Conservation (phyloP, 1,140 invertebrate genomes). For the Dryas iulia region DNA sequence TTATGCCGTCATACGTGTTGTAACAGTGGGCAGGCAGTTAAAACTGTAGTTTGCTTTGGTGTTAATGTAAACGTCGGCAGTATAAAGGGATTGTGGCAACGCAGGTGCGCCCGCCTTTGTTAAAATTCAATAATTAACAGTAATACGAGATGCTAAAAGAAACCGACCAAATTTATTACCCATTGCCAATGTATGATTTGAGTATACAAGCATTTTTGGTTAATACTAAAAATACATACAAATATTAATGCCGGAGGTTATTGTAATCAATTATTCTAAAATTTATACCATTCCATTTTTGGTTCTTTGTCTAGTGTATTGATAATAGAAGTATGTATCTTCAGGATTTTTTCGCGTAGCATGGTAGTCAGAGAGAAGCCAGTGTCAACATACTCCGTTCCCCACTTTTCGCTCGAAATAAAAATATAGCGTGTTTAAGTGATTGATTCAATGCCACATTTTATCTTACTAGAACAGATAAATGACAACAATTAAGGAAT, state of each 20-base stretch:
- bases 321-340: too few species aligned
- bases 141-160: constrained; percentile 63
- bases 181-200: constrained; percentile 47
- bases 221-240: background rate
- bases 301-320: too few species aligned
- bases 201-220: background rate
- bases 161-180: constrained; percentile 53
- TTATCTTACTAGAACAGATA: too few species aligned
- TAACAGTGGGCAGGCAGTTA: constrained; percentile 37
- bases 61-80: constrained; percentile 45
- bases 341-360: too few species aligned
- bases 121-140: constrained; percentile 62
- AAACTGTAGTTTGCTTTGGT: constrained; percentile 36
- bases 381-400: too few species aligned
- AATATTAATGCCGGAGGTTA: background rate
- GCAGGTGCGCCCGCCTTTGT: constrained; percentile 54
- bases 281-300: background rate
- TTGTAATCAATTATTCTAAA: background rate
- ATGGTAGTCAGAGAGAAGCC: too few species aligned
- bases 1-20: constrained; percentile 18
- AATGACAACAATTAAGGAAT: too few species aligned
- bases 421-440: too few species aligned
- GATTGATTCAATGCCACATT: too few species aligned
- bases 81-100: constrained; percentile 49
- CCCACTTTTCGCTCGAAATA: too few species aligned